phyloP scores from a whole-genome alignment of 2,888 invertebrate species.

The Lasioglossum marginatum region DNA sequence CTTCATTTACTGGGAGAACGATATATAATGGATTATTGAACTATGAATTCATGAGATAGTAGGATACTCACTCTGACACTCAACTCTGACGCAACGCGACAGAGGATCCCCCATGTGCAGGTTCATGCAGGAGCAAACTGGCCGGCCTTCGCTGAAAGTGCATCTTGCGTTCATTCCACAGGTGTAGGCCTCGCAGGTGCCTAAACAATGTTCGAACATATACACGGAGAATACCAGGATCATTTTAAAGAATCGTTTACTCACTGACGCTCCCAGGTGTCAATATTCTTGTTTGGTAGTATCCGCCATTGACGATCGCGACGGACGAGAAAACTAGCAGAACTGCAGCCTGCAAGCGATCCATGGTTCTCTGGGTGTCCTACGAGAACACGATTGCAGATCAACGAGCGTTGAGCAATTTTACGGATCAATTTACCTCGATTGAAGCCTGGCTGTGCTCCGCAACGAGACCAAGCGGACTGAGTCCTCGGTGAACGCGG shows the following conservation, averaged over 20 bases:
- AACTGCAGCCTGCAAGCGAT: conserved; percentile 69
- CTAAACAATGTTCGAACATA: conserved; percentile 44
- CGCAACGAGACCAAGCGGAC: conserved; percentile 53
- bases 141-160: conserved; percentile 87
- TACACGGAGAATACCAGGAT: background rate
- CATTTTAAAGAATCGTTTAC: background rate
- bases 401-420: background rate
- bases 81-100: conserved; percentile 89
- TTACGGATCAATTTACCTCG: background rate
- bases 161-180: conserved; percentile 84
- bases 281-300: conserved; percentile 66
- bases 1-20: conserved; percentile 88
- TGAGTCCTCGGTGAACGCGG: conserved; percentile 44
- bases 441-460: conserved; percentile 18
- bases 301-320: conserved; percentile 61
- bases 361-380: conserved; percentile 61
- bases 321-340: conserved; percentile 68
- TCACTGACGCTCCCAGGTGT: conserved; percentile 70
- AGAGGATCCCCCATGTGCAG: conserved; percentile 93
- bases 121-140: conserved; percentile 92
- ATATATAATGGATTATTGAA: background rate
- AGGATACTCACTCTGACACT: conserved; percentile 88
- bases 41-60: background rate
- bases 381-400: background rate
- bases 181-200: conserved; percentile 79